Percentiles rank a stretch among this genome's conserved stretches.
Evolutionary conservation across 2,888 invertebrate genomes (phyloP).

Genomic region (Terebella lapidaria): DNA sequence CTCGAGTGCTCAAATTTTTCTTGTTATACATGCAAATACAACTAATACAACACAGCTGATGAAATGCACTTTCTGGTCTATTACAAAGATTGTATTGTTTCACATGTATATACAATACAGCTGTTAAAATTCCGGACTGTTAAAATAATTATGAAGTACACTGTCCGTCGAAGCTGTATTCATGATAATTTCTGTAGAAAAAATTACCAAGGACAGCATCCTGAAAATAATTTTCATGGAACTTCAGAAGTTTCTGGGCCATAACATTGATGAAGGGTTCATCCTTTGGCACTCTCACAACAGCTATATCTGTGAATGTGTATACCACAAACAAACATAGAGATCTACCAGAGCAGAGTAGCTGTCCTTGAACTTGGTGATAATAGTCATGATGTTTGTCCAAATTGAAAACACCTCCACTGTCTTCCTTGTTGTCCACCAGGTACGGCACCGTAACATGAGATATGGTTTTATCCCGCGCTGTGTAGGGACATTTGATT

Average conservation of each 20-base stretch:
- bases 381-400: background rate
- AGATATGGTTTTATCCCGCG: too few relatives aligned
- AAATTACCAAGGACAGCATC: background rate
- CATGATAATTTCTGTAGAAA: background rate
- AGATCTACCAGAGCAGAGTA: background rate
- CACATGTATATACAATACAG: too few relatives aligned
- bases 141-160: too few relatives aligned
- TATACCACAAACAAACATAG: background rate
- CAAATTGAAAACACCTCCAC: too few relatives aligned
- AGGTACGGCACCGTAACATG: too few relatives aligned
- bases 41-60: too few relatives aligned
- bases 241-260: background rate
- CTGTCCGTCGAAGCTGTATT: background rate
- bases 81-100: too few relatives aligned
- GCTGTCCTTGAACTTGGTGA: constrained; percentile 1
- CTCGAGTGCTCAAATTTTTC: too few relatives aligned
- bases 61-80: too few relatives aligned
- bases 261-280: background rate
- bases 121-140: too few relatives aligned
- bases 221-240: background rate
- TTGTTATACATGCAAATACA: too few relatives aligned
- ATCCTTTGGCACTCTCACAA: background rate
- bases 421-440: background rate
- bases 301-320: background rate
- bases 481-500: too few relatives aligned